Evolutionary conservation across 2,113 vertebrate species (phyloP), one percentile per base, ranked within the genome.

Genomic region (Dermatemys mawii): DNA sequence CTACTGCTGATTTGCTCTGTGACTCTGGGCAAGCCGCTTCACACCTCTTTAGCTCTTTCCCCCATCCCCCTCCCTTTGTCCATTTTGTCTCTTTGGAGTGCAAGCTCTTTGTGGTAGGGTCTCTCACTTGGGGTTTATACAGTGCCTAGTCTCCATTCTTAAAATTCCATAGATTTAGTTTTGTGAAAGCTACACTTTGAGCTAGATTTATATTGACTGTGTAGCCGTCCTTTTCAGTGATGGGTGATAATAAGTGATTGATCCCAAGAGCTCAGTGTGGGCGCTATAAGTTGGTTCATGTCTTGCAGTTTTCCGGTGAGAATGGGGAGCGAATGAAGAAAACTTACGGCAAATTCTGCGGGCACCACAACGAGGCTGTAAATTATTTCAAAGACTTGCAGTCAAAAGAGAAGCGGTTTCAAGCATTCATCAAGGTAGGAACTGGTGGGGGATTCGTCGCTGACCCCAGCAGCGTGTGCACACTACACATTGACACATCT

Each of bases 331-430:
- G 97, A 24, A 98, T 99, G 98, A 99, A 99, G 98, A 99, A 98
- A 96, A 98, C 99, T 0, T 99, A 99, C 0, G 99, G 99, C 78
- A 99, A 98, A 94, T 99, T 99, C 96, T 99, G 99, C 7, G 99
- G 99, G 84, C 99, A 99, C 29, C 99, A 99, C 98, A 99, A 98
- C 2, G 99, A 99, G 92, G 99, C 99, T 0, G 99, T 99, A 22
- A 99, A 98, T 97, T 98, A 99, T 86, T 99, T 99, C 97, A 99
- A 99, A 96, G 99, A 99, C 78, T 98, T 99, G 1, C 97, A 98
- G 78, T 98, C 98, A 63, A 99, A 99, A 98, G 99, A 99, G 92
- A 99, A 99, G 86, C 98, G 99, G 57, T 99, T 99, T 86, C 99
- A 99, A 96, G 98, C 98, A 2, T 99, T 99, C 80, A 98, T 99